Evolutionary conservation across 2,888 invertebrate genomes (phyloP), one percentile per base, ranked within the genome.

Genomic region (Neocrepidodera transversa): DNA sequence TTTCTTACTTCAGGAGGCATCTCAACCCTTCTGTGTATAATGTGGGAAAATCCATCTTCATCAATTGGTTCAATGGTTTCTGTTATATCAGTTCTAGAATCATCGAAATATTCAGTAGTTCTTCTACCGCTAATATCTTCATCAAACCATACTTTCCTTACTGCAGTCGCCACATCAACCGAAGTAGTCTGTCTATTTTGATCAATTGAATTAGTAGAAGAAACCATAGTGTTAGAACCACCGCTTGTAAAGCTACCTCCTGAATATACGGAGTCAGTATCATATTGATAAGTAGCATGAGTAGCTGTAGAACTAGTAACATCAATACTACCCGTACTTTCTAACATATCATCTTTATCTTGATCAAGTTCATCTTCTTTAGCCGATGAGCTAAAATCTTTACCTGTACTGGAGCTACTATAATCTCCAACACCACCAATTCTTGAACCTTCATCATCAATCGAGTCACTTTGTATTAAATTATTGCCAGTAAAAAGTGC

Each of bases 221-320:
- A 92, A 52, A 93, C 90, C 84, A 93, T 87, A 10, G 92, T 92
- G 77, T 91, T 92, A 56, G 92, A 92, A 66, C 91, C 92, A 64
- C 85, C 86, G 77, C 92, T 92, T 14, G 92, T 92, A 52, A 92
- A 86, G 77, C 92, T 92, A 51, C 92, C 91, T 52, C 92, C 91
- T 0, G 92, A 92, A 88, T 92, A 91, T 32, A 91, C 87, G 0
- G 92, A 93, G 73, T 92, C 92, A 0, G 89, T 89, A 77, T 92
- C 92, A 67, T 89, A 91, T 74, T 91, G 91, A 74, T 90, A 91
- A 0, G 92, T 92, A 8, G 92, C 92, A 69, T 92, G 87, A 1
- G 92, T 92, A 0, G 90, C 91, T 42, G 88, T 87, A 0, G 91
- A 90, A 68, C 91, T 91, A 6, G 91, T 89, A 2, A 87, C 88